phyloP scores from a whole-genome alignment of 2,113 vertebrate species.

The Misgurnus anguillicaudatus region DNA sequence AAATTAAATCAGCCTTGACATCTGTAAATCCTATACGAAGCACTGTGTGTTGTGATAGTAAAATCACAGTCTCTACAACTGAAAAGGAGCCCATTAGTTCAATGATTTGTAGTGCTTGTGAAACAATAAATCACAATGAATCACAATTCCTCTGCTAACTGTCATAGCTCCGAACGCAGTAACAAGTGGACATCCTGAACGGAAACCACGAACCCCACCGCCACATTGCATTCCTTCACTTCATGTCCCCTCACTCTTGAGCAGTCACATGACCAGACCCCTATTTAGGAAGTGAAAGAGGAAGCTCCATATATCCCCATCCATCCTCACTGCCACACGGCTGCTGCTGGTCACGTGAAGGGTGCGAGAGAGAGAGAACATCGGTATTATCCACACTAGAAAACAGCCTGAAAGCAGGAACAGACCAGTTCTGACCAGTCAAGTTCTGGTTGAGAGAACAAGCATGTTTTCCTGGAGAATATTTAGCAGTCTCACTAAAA shows the following conservation, averaged over 20 bases:
- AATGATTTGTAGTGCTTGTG: slow-evolving; percentile 24
- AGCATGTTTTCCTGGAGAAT: slow-evolving; percentile 32
- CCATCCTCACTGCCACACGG: slow-evolving; percentile 65
- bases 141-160: slow-evolving; percentile 40
- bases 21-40: background rate
- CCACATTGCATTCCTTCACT: slow-evolving; percentile 68
- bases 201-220: slow-evolving; percentile 71
- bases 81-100: background rate
- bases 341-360: slow-evolving; percentile 67
- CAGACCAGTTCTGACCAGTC: slow-evolving; percentile 53
- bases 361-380: slow-evolving; percentile 52
- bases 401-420: slow-evolving; percentile 44
- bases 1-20: background rate
- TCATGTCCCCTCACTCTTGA: slow-evolving; percentile 65
- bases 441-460: slow-evolving; percentile 47
- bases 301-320: slow-evolving; percentile 71
- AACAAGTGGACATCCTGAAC: slow-evolving; percentile 75
- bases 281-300: slow-evolving; percentile 81
- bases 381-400: slow-evolving; percentile 36
- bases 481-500: background rate
- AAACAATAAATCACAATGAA: slow-evolving; percentile 27
- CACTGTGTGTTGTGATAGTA: background rate
- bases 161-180: slow-evolving; percentile 69
- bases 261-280: slow-evolving; percentile 76
- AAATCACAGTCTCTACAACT: background rate